Conservation (phyloP, 2,888 invertebrate genomes). For the Philereme transversata region DNA sequence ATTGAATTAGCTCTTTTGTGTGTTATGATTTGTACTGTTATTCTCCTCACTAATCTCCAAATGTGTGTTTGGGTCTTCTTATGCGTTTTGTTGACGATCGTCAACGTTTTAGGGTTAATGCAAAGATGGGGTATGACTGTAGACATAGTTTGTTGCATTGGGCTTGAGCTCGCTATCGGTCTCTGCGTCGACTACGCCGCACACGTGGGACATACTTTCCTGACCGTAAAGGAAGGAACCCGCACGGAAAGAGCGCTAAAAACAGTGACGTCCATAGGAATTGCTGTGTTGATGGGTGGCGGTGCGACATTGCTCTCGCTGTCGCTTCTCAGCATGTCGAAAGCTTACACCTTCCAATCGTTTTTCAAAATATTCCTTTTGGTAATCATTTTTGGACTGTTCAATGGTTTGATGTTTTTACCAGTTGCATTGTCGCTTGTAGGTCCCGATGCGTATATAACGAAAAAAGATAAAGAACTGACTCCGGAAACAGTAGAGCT, state of each 20-base stretch:
- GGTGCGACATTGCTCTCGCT: constrained; percentile 90
- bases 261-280: constrained; percentile 89
- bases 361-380: constrained; percentile 91
- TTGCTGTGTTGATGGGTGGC: constrained; percentile 91
- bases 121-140: constrained; percentile 92
- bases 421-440: constrained; percentile 90
- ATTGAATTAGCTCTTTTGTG: constrained; percentile 89
- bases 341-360: constrained; percentile 90
- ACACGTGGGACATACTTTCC: constrained; percentile 91
- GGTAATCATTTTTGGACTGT: constrained; percentile 90
- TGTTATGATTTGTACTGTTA: constrained; percentile 90
- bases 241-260: constrained; percentile 84
- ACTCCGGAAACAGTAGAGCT: constrained; percentile 62
- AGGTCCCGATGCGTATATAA: constrained; percentile 85
- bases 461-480: constrained; percentile 45
- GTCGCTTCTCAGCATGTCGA: constrained; percentile 87
- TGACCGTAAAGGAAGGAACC: constrained; percentile 83
- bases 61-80: constrained; percentile 91
- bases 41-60: constrained; percentile 90
- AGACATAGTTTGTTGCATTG: constrained; percentile 92
- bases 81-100: constrained; percentile 89
- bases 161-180: constrained; percentile 91
- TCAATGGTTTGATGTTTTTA: constrained; percentile 89
- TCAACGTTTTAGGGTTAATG: constrained; percentile 91
- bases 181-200: constrained; percentile 93